A percentile compares a stretch with the other conserved stretches of the same genome.
Evolutionary conservation across 2,888 invertebrate genomes (phyloP).

Genomic region (Parthenolecanium corni): DNA sequence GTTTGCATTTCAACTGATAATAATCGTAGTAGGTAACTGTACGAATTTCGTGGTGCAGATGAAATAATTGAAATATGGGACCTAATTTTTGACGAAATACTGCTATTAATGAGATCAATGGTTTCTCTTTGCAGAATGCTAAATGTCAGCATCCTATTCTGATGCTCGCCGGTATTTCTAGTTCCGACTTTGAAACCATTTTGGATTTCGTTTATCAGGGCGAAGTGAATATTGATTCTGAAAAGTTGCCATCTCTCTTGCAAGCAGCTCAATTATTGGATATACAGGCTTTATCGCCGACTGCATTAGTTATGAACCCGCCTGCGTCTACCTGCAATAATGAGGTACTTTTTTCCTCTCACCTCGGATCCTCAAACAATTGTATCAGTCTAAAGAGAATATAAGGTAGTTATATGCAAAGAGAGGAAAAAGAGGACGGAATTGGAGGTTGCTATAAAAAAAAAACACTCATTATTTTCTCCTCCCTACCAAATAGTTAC

Average conservation of each 20-base stretch:
- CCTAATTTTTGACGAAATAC: no score
- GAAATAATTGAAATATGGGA: no score
- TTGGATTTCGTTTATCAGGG: slow-evolving; percentile 52
- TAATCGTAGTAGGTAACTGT: not conserved
- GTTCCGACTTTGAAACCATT: slow-evolving; percentile 50
- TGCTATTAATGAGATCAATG: not conserved
- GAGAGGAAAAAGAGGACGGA: not conserved
- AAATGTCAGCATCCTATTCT: slow-evolving; percentile 53
- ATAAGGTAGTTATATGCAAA: not conserved
- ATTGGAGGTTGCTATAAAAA: no score
- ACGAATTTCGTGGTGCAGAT: no score
- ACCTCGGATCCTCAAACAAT: not conserved
- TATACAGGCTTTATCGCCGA: slow-evolving; percentile 49
- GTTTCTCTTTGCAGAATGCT: slow-evolving; percentile 42
- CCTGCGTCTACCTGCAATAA: not conserved
- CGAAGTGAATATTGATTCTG: slow-evolving; percentile 51
- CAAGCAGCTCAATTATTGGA: slow-evolving; percentile 52
- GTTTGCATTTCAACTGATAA: not conserved
- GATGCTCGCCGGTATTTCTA: slow-evolving; percentile 51
- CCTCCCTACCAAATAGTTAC: no score
- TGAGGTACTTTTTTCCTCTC: not conserved
- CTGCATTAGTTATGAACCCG: slow-evolving; percentile 35
- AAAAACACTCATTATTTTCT: no score
- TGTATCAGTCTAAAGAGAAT: not conserved
- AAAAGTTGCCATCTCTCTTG: slow-evolving; percentile 48